phyloP scores from a whole-genome alignment of 1,140 invertebrate species.

The Lasioglossum albipes region DNA sequence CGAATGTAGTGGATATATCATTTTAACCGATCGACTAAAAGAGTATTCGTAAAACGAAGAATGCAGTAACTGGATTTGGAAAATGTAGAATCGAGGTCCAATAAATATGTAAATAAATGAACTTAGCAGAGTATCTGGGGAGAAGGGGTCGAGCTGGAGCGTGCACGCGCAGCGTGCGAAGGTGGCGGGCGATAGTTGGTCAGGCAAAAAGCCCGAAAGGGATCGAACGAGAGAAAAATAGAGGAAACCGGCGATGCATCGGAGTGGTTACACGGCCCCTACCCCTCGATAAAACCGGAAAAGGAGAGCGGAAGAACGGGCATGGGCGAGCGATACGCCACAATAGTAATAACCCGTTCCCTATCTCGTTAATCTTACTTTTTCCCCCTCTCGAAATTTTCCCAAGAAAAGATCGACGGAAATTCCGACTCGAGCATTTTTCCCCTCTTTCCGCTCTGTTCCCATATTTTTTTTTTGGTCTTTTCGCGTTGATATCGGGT shows the following conservation, averaged over 20 bases:
- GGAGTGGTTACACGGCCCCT: background rate
- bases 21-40: no score
- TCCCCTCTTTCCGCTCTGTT: background rate
- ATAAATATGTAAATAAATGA: background rate
- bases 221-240: background rate
- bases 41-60: no score
- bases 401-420: background rate
- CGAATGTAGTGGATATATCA: no score
- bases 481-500: background rate
- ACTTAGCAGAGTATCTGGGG: background rate
- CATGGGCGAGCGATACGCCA: background rate
- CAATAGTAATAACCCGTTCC: slow-evolving; percentile 7
- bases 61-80: no score
- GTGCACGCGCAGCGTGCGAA: background rate
- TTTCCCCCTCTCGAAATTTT: background rate
- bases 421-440: background rate
- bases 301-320: background rate
- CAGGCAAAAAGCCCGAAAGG: background rate
- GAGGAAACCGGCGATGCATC: background rate
- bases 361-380: slow-evolving; percentile 4
- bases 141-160: background rate
- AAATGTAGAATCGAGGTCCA: background rate
- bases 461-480: no score
- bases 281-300: background rate
- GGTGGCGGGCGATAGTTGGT: background rate